These are phyloP conservation scores for Dendrolimus punctatus DNA, from an alignment of 1,140 invertebrate genomes.

Conservation along the genomic window DNA sequence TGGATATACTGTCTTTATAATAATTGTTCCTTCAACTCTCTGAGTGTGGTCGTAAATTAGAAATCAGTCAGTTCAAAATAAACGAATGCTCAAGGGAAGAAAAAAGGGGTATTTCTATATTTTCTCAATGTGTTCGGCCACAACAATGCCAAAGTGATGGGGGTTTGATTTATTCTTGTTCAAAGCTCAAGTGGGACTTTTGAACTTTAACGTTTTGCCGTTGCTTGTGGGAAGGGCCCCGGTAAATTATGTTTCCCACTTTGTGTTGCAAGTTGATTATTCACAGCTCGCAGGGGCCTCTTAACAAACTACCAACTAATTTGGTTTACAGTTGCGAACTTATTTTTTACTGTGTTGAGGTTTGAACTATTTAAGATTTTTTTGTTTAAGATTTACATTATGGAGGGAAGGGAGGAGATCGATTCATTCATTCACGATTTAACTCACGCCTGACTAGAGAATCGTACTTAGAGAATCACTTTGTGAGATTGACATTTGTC, in stretches of 20 bases:
- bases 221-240: slow-evolving; percentile 9
- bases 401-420: too few relatives aligned
- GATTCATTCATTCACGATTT: too few relatives aligned
- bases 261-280: slow-evolving; percentile 11
- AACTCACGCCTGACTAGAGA: too few relatives aligned
- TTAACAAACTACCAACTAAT: slow-evolving; percentile 5
- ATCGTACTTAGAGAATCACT: too few relatives aligned
- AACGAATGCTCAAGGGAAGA: slow-evolving; percentile 1
- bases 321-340: slow-evolving; percentile 9
- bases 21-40: too few relatives aligned
- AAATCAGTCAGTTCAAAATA: slow-evolving; percentile 6
- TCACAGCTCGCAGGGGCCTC: slow-evolving; percentile 2
- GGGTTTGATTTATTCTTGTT: slow-evolving; percentile 28
- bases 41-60: not conserved
- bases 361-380: too few relatives aligned
- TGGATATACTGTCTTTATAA: too few relatives aligned
- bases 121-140: too few relatives aligned
- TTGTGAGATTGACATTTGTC: too few relatives aligned
- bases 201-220: slow-evolving; percentile 16
- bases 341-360: slow-evolving; percentile 1
- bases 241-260: slow-evolving; percentile 16
- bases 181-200: slow-evolving; percentile 20
- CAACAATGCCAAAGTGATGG: slow-evolving; percentile 17
- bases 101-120: not conserved
- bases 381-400: too few relatives aligned